Evolutionary conservation across 1,140 invertebrate species (phyloP), one percentile per base, ranked within the genome.

Genomic region (Trichonephila clavipes): DNA sequence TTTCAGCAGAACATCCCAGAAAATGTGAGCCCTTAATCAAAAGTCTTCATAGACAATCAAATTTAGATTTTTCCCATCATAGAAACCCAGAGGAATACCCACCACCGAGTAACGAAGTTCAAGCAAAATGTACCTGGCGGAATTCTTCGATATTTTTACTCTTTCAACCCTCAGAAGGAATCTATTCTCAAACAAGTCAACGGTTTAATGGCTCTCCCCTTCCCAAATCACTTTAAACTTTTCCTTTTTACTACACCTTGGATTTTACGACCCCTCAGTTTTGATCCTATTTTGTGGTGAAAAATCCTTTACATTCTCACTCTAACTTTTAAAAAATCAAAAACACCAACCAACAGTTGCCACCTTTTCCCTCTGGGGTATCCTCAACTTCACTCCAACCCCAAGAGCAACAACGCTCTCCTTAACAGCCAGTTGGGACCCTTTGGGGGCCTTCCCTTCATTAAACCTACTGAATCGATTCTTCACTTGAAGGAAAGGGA

Each of bases 341-440:
- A 24, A 51, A n/a, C 12, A 28, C 7, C 18, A 51, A 34, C 2
- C 1, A 40, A 40, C 34, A 40, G 28, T 34, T 18, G 72, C 72
- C 72, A 77, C 72, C 28, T 77, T 77, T 77, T 40, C 3, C 34
- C 72, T 77, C 72, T 77, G 72, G 72, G 16, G 72, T 40, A 40
- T 40, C 72, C 40, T 77, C 72, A 77, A 77, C 24, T 28, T 51
- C 16, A 24, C 24, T 6, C 14, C 5, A 34, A 34, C 72, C 72
- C 72, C 72, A 16, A 19, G 72, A 77, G 72, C 34, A 12, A 34
- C 66, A 24, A 69, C 28, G 24, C 66, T 69, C 66, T 69, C 66
- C n/a, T n/a, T 59, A 89, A 72, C 88, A 89, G 66, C 66, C 88
- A 59, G 64, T 58, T 89, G 88, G 88, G 88, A 72, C n/a, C 64